Evolutionary conservation across 2,797 vertebrate genomes (phyloP).

Genomic region (Dromococcyx pavoninus): DNA sequence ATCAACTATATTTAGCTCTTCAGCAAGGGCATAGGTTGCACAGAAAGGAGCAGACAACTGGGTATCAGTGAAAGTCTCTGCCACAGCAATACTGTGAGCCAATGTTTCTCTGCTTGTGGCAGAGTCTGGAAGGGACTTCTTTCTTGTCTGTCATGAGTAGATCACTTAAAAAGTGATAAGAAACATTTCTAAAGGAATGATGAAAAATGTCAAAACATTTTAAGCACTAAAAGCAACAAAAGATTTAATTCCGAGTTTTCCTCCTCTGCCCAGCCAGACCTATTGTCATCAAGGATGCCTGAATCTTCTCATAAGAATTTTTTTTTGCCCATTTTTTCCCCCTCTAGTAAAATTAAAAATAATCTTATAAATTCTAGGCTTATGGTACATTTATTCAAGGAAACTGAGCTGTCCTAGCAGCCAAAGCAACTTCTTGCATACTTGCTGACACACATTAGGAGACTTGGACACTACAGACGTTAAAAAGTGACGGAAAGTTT

Average conservation of each 20-base stretch:
- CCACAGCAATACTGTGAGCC: neutral
- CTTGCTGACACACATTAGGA: neutral
- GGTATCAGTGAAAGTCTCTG: neutral
- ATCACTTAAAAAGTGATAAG: constrained; percentile 49
- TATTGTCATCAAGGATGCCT: constrained; percentile 12
- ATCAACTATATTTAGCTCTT: neutral
- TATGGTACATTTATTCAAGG: neutral
- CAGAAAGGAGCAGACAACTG: neutral
- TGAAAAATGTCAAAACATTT: constrained; percentile 55
- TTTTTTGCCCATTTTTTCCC: too few species aligned
- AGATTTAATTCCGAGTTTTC: constrained; percentile 1
- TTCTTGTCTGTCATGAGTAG: constrained; percentile 39
- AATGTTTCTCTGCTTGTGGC: neutral
- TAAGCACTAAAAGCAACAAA: constrained; percentile 49
- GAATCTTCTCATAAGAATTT: neutral
- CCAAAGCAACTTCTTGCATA: neutral
- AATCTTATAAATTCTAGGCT: neutral
- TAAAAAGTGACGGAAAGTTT: neutral
- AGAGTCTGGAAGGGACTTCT: constrained; percentile 34
- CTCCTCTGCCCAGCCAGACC: constrained; percentile 1
- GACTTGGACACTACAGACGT: neutral
- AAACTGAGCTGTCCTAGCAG: neutral
- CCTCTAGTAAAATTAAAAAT: neutral
- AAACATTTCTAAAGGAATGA: constrained; percentile 59
- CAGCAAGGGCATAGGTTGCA: neutral